These are phyloP conservation scores for Smutsia temminckii DNA, from an alignment of 2,797 vertebrate species.

Conservation along the genomic window DNA sequence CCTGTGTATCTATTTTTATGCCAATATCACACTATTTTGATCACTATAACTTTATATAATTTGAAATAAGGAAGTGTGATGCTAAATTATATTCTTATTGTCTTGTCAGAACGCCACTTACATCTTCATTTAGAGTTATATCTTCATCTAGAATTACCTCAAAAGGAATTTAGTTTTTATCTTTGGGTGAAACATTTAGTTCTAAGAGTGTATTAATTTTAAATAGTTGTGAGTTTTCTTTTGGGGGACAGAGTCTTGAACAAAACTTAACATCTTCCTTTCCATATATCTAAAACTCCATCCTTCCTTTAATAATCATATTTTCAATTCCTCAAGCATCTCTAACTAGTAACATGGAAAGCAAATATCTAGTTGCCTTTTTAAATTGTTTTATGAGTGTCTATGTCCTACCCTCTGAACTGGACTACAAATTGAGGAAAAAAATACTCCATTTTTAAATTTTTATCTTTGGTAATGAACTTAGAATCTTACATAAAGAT, in stretches of 20 bases:
- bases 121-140: neutral
- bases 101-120: neutral
- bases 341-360: neutral
- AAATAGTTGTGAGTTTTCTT: neutral
- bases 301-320: neutral
- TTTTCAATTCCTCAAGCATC: neutral
- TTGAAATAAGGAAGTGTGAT: neutral
- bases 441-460: neutral
- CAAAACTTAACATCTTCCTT: neutral
- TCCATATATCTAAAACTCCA: neutral
- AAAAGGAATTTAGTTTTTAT: neutral
- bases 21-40: neutral
- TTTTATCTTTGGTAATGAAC: neutral
- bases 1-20: neutral
- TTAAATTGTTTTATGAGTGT: neutral
- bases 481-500: neutral
- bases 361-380: neutral
- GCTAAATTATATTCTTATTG: neutral
- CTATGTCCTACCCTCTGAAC: neutral
- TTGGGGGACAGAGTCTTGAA: neutral
- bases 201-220: neutral
- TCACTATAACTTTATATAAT: neutral
- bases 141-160: neutral
- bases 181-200: neutral
- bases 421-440: neutral